Evolutionary conservation across 2,797 vertebrate genomes (phyloP).

Genomic region (Sciaenops ocellatus): DNA sequence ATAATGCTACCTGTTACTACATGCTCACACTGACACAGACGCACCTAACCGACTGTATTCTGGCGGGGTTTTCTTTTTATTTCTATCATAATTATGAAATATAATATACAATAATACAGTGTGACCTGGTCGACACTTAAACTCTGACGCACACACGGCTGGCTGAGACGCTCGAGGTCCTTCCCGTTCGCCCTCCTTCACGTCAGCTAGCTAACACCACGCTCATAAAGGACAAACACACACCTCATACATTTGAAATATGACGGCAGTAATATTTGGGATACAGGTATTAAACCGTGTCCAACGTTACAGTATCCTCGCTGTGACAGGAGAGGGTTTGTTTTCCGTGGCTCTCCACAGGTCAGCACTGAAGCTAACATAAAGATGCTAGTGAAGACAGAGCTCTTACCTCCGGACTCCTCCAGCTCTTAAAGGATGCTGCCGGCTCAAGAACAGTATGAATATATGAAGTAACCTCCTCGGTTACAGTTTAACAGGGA

Average conservation of each 20-base stretch:
- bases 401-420: conserved; percentile 44
- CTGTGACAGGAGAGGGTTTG: background rate
- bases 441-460: background rate
- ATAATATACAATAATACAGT: too few relatives aligned
- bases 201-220: conserved; percentile 2
- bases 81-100: background rate
- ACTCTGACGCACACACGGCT: background rate
- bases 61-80: background rate
- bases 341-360: background rate
- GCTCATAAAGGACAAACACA: rapidly evolving
- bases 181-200: background rate
- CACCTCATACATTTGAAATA: rapidly evolving
- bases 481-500: conserved; percentile 51
- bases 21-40: background rate
- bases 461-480: background rate
- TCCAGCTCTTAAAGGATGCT: conserved; percentile 38
- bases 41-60: background rate
- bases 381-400: conserved; percentile 10
- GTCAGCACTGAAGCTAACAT: conserved; percentile 27
- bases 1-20: background rate
- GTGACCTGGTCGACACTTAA: background rate
- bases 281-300: background rate
- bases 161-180: background rate
- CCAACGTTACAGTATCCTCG: too few relatives aligned
- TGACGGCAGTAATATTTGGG: background rate